These are phyloP conservation scores for Nanger granti DNA, from an alignment of 2,113 vertebrate genomes.

Conservation along the genomic window DNA sequence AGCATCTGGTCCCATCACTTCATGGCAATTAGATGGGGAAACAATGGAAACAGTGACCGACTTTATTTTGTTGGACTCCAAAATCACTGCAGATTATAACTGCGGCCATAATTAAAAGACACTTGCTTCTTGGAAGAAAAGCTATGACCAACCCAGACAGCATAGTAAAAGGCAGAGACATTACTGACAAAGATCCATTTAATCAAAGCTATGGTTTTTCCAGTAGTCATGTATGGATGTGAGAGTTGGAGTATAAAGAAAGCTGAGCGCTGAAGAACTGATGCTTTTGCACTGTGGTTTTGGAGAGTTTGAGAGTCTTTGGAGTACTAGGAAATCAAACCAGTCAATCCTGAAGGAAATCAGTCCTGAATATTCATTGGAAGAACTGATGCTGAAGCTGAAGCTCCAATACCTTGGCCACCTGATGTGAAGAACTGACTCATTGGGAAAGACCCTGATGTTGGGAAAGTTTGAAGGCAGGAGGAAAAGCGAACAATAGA, in stretches of 20 bases:
- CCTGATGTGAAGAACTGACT: background rate
- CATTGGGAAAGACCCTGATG: background rate
- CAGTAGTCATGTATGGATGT: background rate
- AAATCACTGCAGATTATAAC: background rate
- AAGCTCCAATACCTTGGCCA: background rate
- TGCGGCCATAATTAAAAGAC: background rate
- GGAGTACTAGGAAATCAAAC: background rate
- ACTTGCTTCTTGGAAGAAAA: background rate
- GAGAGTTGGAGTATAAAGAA: background rate
- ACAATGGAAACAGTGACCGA: background rate
- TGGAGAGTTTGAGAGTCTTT: background rate
- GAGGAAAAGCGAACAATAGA: background rate
- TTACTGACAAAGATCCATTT: background rate
- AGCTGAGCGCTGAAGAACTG: accelerated
- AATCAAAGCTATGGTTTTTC: background rate
- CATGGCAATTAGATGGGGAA: background rate
- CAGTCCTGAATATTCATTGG: background rate
- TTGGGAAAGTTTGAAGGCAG: background rate
- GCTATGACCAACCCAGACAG: background rate
- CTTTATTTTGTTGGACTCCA: background rate
- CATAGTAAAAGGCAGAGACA: background rate
- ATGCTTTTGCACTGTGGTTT: background rate
- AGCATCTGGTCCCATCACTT: background rate
- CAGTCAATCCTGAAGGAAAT: background rate
- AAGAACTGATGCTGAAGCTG: background rate